These are phyloP conservation scores for Butorides virescens DNA, from an alignment of 2,113 vertebrate species.

Conservation along the genomic window DNA sequence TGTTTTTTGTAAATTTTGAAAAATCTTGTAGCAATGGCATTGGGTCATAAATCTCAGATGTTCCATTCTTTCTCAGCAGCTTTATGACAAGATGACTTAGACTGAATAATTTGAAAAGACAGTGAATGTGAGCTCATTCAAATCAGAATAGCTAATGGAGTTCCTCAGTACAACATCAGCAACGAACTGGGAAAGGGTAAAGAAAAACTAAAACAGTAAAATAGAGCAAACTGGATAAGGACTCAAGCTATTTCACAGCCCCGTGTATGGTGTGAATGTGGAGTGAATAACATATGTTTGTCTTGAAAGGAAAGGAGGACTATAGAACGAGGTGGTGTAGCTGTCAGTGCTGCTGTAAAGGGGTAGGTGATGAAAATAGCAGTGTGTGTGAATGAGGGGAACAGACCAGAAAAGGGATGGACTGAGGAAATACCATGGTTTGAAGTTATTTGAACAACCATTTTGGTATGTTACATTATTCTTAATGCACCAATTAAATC, in stretches of 20 bases:
- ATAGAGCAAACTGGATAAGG: neutral
- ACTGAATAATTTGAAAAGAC: neutral
- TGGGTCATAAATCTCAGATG: neutral
- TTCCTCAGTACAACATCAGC: neutral
- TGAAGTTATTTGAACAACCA: neutral
- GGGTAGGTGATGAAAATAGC: neutral
- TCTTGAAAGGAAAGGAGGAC: neutral
- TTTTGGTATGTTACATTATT: neutral
- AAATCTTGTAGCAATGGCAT: neutral
- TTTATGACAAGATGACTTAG: neutral
- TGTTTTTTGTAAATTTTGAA: neutral
- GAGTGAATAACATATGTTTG: neutral
- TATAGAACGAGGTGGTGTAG: neutral
- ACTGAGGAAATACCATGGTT: neutral
- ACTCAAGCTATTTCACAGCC: neutral
- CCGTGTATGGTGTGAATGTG: neutral
- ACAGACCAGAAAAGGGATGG: neutral
- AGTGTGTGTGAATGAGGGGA: neutral
- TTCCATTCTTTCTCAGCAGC: neutral
- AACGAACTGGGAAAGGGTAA: neutral
- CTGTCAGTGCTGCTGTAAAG: neutral
- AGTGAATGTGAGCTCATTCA: neutral
- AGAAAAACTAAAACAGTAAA: neutral
- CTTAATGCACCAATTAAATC: neutral
- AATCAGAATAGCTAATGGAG: neutral